Percentiles rank a stretch among this genome's conserved stretches.
Conservation (phyloP, 2,113 vertebrate genomes). For the Etheostoma cragini region DNA sequence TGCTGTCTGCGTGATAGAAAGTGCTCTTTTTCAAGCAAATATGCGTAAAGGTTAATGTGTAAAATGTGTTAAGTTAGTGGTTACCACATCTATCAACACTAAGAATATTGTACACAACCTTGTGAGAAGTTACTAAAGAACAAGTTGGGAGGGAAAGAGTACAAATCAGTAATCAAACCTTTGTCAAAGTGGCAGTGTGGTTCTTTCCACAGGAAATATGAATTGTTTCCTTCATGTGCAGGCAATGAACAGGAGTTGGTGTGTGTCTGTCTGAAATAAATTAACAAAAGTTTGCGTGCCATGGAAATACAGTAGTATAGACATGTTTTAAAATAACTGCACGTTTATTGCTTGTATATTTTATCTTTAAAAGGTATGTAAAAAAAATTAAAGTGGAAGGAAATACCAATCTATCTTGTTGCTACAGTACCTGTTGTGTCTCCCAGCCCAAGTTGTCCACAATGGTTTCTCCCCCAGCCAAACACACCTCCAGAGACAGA, state of each 20-base stretch:
- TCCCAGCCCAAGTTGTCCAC: slow-evolving; percentile 90
- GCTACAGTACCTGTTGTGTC: slow-evolving; percentile 44
- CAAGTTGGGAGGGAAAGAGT: neutral
- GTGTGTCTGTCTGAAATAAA: slow-evolving; percentile 85
- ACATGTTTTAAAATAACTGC: neutral
- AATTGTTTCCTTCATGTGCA: slow-evolving; percentile 91
- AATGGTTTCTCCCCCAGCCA: slow-evolving; percentile 90
- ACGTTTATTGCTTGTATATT: neutral
- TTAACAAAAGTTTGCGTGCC: neutral
- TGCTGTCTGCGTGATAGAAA: neutral
- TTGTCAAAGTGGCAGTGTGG: slow-evolving; percentile 91
- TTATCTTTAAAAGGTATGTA: neutral
- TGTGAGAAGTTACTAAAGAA: neutral
- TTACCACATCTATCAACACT: neutral
- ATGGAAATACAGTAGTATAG: neutral
- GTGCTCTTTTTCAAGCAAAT: neutral
- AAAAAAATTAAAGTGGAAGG: neutral
- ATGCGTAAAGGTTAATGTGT: too few species aligned
- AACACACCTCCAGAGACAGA: slow-evolving; percentile 90
- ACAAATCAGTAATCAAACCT: slow-evolving; percentile 79
- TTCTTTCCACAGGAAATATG: slow-evolving; percentile 92
- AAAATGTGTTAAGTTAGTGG: neutral
- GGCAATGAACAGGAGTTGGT: slow-evolving; percentile 86
- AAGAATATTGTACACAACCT: too few species aligned
- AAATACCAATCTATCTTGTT: too few species aligned